phyloP scores from a whole-genome alignment of 2,888 invertebrate species.

The Cabera pusaria region DNA sequence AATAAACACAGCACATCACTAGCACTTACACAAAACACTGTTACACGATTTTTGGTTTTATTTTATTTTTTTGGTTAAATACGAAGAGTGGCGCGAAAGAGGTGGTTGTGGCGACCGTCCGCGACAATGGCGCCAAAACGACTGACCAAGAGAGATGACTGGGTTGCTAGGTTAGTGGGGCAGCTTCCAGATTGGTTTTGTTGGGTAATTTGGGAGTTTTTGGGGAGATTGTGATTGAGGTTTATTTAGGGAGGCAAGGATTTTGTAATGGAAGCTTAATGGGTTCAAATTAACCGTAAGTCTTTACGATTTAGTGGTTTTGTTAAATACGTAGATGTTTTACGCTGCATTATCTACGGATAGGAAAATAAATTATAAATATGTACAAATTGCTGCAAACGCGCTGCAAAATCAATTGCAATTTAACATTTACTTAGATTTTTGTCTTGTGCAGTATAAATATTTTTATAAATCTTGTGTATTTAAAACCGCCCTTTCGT shows the following conservation, averaged over 20 bases:
- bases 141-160: slow-evolving; percentile 59
- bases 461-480: too few relatives aligned
- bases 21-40: slow-evolving; percentile 36
- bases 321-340: too few relatives aligned
- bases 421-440: too few relatives aligned
- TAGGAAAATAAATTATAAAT: too few relatives aligned
- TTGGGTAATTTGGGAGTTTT: slow-evolving; percentile 27
- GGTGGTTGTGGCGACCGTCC: slow-evolving; percentile 46
- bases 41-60: slow-evolving; percentile 35
- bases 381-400: too few relatives aligned
- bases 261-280: neutral
- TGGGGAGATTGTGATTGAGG: slow-evolving; percentile 4
- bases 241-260: too few relatives aligned
- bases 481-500: too few relatives aligned
- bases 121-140: slow-evolving; percentile 60
- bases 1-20: slow-evolving; percentile 38
- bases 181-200: slow-evolving; percentile 30
- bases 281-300: neutral
- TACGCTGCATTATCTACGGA: too few relatives aligned
- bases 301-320: too few relatives aligned
- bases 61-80: slow-evolving; percentile 41
- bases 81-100: slow-evolving; percentile 42
- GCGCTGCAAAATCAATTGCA: too few relatives aligned
- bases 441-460: too few relatives aligned
- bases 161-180: slow-evolving; percentile 48